phyloP scores from a whole-genome alignment of 2,888 invertebrate genomes.

The Ophion obscuratus region DNA sequence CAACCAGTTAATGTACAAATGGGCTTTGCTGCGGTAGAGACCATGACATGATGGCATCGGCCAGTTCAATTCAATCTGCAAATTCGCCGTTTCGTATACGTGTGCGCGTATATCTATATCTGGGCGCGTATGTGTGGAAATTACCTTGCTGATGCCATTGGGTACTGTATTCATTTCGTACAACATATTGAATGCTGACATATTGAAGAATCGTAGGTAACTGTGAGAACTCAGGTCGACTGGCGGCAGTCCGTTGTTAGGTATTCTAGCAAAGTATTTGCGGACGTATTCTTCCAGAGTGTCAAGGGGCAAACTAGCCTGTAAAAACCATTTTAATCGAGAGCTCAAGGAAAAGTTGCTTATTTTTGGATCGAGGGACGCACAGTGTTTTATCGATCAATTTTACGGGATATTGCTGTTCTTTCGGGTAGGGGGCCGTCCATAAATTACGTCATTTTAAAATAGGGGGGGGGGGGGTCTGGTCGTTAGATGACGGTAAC shows the following conservation, averaged over 20 bases:
- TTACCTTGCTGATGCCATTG: conserved; percentile 86
- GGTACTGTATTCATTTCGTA: conserved; percentile 91
- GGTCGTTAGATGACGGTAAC: too few relatives aligned
- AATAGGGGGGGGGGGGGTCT: too few relatives aligned
- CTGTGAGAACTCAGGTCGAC: conserved; percentile 86
- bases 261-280: conserved; percentile 88
- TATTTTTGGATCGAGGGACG: background rate
- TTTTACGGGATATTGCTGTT: background rate
- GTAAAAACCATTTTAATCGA: conserved; percentile 8
- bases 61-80: conserved; percentile 87
- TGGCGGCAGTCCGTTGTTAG: conserved; percentile 87
- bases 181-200: conserved; percentile 87
- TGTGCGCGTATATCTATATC: background rate
- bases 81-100: background rate
- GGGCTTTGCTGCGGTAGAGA: conserved; percentile 90
- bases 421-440: background rate
- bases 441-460: too few relatives aligned
- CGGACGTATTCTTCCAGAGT: conserved; percentile 88
- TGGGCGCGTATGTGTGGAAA: conserved; percentile 50
- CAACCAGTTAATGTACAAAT: conserved; percentile 88
- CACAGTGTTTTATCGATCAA: background rate
- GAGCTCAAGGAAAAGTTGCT: background rate
- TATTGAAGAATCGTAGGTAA: conserved; percentile 86
- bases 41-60: conserved; percentile 86
- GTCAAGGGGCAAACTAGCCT: conserved; percentile 87